Conservation (phyloP, 1,140 invertebrate species). For the Heterodera schachtii region DNA sequence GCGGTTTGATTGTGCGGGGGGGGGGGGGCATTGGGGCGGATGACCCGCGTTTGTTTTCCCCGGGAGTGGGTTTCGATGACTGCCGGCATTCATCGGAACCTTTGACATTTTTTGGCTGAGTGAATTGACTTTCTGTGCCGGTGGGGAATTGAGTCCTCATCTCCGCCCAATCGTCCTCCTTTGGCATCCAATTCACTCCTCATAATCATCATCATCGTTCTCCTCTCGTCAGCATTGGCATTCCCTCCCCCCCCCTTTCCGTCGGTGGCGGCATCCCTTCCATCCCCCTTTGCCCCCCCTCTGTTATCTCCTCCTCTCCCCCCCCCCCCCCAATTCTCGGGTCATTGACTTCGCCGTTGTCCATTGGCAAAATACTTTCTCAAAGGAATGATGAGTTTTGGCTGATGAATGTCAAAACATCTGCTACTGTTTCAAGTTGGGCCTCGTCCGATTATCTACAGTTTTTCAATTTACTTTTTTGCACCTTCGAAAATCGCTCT, state of each 20-base stretch:
- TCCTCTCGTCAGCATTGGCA: not conserved
- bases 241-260: not conserved
- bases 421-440: not conserved
- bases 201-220: not conserved
- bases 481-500: too few species aligned
- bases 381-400: not conserved
- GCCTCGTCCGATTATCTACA: too few species aligned
- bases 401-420: not conserved
- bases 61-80: not conserved
- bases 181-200: not conserved
- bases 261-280: not conserved
- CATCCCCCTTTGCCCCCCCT: not conserved
- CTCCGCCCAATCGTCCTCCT: not conserved
- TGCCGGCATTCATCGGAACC: not conserved
- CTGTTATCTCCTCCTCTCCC: not conserved
- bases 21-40: not conserved
- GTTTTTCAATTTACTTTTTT: too few species aligned
- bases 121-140: not conserved
- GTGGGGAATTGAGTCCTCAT: not conserved
- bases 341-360: not conserved
- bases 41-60: not conserved
- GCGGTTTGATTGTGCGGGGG: too few species aligned
- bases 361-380: not conserved
- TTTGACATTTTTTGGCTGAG: not conserved
- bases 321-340: not conserved